Evolutionary conservation across 2,888 invertebrate species (phyloP).

Genomic region (Agrochola litura): DNA sequence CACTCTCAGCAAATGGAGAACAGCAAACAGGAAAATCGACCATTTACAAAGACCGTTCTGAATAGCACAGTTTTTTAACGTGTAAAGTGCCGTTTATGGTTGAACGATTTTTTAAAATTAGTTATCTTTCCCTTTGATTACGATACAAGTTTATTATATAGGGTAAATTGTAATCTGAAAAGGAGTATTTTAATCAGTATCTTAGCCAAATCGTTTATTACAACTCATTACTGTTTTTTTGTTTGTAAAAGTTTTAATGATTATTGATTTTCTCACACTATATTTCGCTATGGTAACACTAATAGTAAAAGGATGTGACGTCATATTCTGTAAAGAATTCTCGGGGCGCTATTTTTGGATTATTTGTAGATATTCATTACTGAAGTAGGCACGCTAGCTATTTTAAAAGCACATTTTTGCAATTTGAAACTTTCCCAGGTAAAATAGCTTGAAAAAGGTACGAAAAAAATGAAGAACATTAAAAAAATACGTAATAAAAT

Average conservation of each 20-base stretch:
- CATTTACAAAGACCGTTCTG: constrained; percentile 86
- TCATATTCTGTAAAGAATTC: constrained; percentile 69
- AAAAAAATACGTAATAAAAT: background rate
- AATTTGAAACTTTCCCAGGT: constrained; percentile 87
- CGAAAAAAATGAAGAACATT: background rate
- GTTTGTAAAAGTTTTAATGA: constrained; percentile 40
- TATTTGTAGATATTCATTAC: constrained; percentile 80
- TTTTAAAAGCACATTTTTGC: constrained; percentile 88
- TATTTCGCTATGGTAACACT: constrained; percentile 74
- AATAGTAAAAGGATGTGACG: constrained; percentile 80
- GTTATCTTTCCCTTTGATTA: constrained; percentile 29
- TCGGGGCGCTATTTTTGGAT: constrained; percentile 89
- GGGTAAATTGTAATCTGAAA: background rate
- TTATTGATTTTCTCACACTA: constrained; percentile 54
- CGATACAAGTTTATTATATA: constrained; percentile 1
- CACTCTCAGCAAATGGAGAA: constrained; percentile 87
- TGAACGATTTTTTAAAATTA: constrained; percentile 50
- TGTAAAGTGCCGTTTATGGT: constrained; percentile 58
- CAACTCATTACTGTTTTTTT: constrained; percentile 31
- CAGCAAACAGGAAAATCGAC: constrained; percentile 90
- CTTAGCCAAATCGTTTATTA: constrained; percentile 12
- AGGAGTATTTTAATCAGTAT: constrained; percentile 26
- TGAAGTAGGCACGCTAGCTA: constrained; percentile 82
- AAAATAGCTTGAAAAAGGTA: constrained; percentile 31
- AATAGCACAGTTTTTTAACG: constrained; percentile 66